Conservation (phyloP, 2,113 vertebrate species). For the Brachyistius frenatus region DNA sequence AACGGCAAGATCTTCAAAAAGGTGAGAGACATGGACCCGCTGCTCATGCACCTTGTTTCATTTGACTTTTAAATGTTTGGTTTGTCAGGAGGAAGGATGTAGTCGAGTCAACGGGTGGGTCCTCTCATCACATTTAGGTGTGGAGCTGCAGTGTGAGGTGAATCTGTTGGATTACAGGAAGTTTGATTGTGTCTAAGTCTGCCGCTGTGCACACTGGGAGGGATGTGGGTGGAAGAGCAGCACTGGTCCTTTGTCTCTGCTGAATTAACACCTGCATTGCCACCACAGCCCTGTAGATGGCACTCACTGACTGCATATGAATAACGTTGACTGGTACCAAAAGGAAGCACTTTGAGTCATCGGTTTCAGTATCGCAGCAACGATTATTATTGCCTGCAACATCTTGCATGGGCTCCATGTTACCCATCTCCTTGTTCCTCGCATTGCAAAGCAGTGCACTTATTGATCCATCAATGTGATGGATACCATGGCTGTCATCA, state of each 20-base stretch:
- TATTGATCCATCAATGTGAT: neutral
- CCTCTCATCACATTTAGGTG: neutral
- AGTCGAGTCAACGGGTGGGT: neutral
- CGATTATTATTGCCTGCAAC: neutral
- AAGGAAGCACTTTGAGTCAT: neutral
- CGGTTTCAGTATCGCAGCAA: neutral
- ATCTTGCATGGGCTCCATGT: neutral
- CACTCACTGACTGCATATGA: constrained; percentile 28
- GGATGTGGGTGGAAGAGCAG: constrained; percentile 40
- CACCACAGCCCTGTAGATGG: constrained; percentile 60
- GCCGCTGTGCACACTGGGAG: constrained; percentile 35
- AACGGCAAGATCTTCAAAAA: constrained; percentile 98
- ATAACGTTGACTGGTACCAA: neutral
- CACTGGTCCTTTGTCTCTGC: neutral
- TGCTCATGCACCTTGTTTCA: neutral
- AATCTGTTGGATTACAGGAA: constrained; percentile 1
- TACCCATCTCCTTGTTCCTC: neutral
- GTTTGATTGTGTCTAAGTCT: constrained; percentile 18
- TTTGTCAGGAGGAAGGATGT: neutral
- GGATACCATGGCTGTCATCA: neutral
- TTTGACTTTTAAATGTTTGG: neutral
- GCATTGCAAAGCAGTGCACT: neutral
- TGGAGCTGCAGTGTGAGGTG: neutral
- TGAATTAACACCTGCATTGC: constrained; percentile 25
- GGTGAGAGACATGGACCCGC: constrained; percentile 79